Conservation (phyloP, 1,140 invertebrate genomes). For the Bombus balteatus region DNA sequence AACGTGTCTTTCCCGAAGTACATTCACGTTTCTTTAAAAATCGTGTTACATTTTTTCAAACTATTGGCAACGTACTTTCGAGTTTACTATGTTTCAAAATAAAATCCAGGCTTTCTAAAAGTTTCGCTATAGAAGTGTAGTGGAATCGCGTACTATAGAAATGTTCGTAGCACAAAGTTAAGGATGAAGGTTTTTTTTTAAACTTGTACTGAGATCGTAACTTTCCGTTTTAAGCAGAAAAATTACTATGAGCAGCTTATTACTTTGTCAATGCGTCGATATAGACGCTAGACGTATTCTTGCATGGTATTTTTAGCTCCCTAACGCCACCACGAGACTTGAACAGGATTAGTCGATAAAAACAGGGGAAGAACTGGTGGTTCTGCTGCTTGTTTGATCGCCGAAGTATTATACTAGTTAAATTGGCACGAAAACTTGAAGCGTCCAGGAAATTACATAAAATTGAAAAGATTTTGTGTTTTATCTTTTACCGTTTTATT, state of each 20-base stretch:
- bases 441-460: slow-evolving; percentile 71
- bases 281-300: too few relatives aligned
- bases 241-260: too few relatives aligned
- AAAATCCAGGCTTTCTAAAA: background rate
- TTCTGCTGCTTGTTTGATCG: slow-evolving; percentile 67
- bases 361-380: slow-evolving; percentile 17
- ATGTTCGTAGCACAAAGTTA: background rate
- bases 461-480: slow-evolving; percentile 67
- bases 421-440: slow-evolving; percentile 64
- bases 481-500: slow-evolving; percentile 12
- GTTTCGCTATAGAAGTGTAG: background rate
- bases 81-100: too few relatives aligned
- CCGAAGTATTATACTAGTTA: slow-evolving; percentile 63
- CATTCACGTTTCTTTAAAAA: background rate
- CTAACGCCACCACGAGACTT: background rate
- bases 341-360: slow-evolving; percentile 21
- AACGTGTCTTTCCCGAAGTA: background rate
- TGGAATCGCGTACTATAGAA: background rate
- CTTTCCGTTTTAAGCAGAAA: background rate
- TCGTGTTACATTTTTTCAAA: background rate
- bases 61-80: too few relatives aligned
- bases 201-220: background rate
- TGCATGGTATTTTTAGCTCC: too few relatives aligned
- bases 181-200: background rate
- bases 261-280: too few relatives aligned